These are phyloP conservation scores for Odontamblyopus lacepedii DNA, from an alignment of 2,797 vertebrate species.

Conservation along the genomic window DNA sequence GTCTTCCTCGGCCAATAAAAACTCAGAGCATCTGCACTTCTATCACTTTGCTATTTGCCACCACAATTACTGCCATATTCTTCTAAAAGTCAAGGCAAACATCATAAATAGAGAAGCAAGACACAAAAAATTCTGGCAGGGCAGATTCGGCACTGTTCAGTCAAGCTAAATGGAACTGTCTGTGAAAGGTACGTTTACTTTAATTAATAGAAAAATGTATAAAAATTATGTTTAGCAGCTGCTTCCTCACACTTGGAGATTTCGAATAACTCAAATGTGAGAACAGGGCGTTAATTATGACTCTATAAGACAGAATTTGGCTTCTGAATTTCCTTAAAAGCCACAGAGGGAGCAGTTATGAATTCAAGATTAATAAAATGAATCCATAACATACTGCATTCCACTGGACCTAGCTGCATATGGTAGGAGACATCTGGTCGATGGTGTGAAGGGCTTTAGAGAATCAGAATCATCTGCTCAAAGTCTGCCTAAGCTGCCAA, in stretches of 20 bases:
- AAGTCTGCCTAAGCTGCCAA: slow-evolving; percentile 42
- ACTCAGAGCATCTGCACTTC: slow-evolving; percentile 49
- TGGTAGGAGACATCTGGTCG: slow-evolving; percentile 59
- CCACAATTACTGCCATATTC: slow-evolving; percentile 50
- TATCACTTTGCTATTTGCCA: slow-evolving; percentile 45
- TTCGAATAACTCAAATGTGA: slow-evolving; percentile 16
- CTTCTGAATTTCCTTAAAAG: slow-evolving; percentile 37
- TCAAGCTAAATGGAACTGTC: slow-evolving; percentile 57
- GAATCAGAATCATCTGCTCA: slow-evolving; percentile 40
- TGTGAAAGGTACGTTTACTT: slow-evolving; percentile 55
- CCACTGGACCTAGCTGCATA: slow-evolving; percentile 38
- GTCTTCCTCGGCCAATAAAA: slow-evolving; percentile 55
- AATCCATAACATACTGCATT: slow-evolving; percentile 42
- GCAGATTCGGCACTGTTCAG: slow-evolving; percentile 39
- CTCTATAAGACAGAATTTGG: slow-evolving; percentile 15
- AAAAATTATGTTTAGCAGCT: slow-evolving; percentile 14
- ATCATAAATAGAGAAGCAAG: slow-evolving; percentile 54
- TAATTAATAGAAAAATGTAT: slow-evolving; percentile 42
- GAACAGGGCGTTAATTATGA: neutral
- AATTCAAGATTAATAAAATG: slow-evolving; percentile 41
- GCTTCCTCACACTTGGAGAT: slow-evolving; percentile 21
- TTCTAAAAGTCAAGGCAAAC: slow-evolving; percentile 57
- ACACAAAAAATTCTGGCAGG: slow-evolving; percentile 38
- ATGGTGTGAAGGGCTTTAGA: slow-evolving; percentile 37
- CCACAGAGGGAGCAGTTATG: slow-evolving; percentile 16